These are phyloP conservation scores for Leucophenga maculata DNA, from an alignment of 2,888 invertebrate genomes.

Conservation along the genomic window DNA sequence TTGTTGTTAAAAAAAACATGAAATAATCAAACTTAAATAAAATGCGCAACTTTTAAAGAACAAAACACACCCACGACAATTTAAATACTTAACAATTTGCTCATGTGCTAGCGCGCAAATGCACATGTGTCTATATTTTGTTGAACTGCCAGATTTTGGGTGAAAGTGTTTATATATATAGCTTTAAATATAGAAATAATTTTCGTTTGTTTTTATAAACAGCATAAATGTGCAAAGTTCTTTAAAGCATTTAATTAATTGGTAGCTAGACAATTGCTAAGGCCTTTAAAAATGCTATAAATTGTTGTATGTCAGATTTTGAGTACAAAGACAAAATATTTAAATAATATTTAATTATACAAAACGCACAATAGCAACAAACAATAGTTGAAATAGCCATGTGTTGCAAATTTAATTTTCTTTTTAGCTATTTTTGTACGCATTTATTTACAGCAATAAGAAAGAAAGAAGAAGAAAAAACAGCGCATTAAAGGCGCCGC, in stretches of 20 bases:
- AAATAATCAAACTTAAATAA: neutral
- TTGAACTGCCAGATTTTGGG: neutral
- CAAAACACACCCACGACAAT: neutral
- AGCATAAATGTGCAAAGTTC: slow-evolving; percentile 35
- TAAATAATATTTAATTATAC: too few relatives aligned
- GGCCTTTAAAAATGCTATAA: neutral
- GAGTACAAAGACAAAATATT: slow-evolving; percentile 55
- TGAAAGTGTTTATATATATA: neutral
- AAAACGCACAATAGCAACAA: neutral
- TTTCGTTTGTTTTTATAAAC: slow-evolving; percentile 14
- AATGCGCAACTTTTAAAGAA: neutral
- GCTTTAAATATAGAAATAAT: neutral
- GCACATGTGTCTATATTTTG: neutral
- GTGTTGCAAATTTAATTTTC: neutral
- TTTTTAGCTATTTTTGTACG: slow-evolving; percentile 22
- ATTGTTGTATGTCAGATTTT: neutral
- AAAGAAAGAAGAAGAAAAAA: too few relatives aligned
- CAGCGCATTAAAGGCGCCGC: slow-evolving; percentile 8
- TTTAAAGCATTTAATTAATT: slow-evolving; percentile 15
- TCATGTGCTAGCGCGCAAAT: too few relatives aligned
- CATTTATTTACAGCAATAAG: slow-evolving; percentile 5
- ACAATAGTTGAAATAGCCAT: neutral
- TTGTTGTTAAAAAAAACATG: neutral
- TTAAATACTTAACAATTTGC: too few relatives aligned
- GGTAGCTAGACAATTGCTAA: slow-evolving; percentile 10